A percentile compares a stretch with the other conserved stretches of the same genome.
Evolutionary conservation across 2,888 invertebrate genomes (phyloP).

Genomic region (Ecliptopera silaceata): DNA sequence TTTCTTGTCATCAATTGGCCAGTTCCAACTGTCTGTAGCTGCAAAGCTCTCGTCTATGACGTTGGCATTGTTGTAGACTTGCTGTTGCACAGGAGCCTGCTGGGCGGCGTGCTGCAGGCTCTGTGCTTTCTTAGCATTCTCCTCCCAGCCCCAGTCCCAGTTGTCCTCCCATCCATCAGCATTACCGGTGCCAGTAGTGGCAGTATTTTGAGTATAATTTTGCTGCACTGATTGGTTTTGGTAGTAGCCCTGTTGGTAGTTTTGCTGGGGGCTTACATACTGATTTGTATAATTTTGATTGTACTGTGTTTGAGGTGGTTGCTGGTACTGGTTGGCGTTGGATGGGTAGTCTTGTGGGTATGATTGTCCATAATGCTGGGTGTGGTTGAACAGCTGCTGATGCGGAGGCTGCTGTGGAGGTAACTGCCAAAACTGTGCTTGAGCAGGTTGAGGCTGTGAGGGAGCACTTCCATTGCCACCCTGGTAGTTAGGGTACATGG

Average conservation of each 20-base stretch:
- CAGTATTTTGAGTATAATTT: slow-evolving; percentile 56
- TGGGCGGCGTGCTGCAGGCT: slow-evolving; percentile 42
- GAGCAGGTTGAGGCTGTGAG: slow-evolving; percentile 38
- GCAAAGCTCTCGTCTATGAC: slow-evolving; percentile 84
- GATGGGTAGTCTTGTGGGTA: slow-evolving; percentile 61
- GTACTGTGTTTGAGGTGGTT: slow-evolving; percentile 35
- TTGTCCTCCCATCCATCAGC: slow-evolving; percentile 72
- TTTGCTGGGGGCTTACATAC: slow-evolving; percentile 38
- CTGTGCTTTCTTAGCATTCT: slow-evolving; percentile 69
- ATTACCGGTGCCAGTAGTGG: slow-evolving; percentile 38
- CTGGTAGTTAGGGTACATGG: slow-evolving; percentile 63
- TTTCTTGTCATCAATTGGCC: slow-evolving; percentile 81
- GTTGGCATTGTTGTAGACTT: slow-evolving; percentile 68
- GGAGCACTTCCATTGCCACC: slow-evolving; percentile 40
- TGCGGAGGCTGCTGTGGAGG: slow-evolving; percentile 19
- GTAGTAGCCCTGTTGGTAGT: slow-evolving; percentile 38
- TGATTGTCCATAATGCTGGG: slow-evolving; percentile 72
- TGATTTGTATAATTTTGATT: slow-evolving; percentile 37
- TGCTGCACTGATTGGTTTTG: slow-evolving; percentile 45
- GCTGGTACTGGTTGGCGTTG: slow-evolving; percentile 67
- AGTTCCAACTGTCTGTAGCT: slow-evolving; percentile 84
- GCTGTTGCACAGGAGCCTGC: slow-evolving; percentile 37
- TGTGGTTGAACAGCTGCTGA: slow-evolving; percentile 53
- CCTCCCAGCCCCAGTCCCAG: slow-evolving; percentile 86
- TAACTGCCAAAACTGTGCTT: slow-evolving; percentile 66